These are phyloP conservation scores for Tridacna gigas DNA, from an alignment of 2,888 invertebrate species.

Conservation along the genomic window DNA sequence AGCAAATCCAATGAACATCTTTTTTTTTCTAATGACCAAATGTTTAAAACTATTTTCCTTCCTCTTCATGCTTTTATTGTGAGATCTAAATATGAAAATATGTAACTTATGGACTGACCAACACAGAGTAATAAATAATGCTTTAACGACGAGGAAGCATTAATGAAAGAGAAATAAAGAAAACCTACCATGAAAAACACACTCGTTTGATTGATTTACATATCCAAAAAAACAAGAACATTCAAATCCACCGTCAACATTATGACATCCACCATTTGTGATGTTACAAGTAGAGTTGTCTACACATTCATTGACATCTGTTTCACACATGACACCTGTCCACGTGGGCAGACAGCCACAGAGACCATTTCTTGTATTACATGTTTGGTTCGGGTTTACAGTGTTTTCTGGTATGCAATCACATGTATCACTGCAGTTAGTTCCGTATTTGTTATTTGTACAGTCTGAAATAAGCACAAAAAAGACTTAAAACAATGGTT, in stretches of 20 bases:
- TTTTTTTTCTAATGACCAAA: too few relatives aligned
- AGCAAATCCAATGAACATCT: too few relatives aligned
- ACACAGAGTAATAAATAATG: too few relatives aligned
- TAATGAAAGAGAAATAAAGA: too few relatives aligned
- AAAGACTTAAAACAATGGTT: too few relatives aligned
- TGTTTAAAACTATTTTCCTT: too few relatives aligned
- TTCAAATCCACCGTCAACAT: slow-evolving; percentile 24
- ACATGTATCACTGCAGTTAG: slow-evolving; percentile 31
- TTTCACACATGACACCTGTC: slow-evolving; percentile 50
- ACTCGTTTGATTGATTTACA: neutral
- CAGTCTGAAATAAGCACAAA: slow-evolving; percentile 34
- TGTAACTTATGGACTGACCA: too few relatives aligned
- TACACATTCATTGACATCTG: slow-evolving; percentile 54
- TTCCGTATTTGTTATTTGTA: slow-evolving; percentile 31
- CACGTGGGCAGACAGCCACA: slow-evolving; percentile 61
- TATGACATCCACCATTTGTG: slow-evolving; percentile 35
- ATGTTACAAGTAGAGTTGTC: neutral
- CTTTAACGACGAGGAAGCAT: too few relatives aligned
- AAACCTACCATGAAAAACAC: slow-evolving; percentile 31
- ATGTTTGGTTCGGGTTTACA: slow-evolving; percentile 21
- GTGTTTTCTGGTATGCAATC: slow-evolving; percentile 29
- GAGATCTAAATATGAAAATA: too few relatives aligned
- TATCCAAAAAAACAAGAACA: slow-evolving; percentile 34
- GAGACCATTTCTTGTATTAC: slow-evolving; percentile 47
- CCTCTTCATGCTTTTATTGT: too few relatives aligned